Conservation (phyloP, 2,888 invertebrate genomes). For the Ypsolopha scabrella region DNA sequence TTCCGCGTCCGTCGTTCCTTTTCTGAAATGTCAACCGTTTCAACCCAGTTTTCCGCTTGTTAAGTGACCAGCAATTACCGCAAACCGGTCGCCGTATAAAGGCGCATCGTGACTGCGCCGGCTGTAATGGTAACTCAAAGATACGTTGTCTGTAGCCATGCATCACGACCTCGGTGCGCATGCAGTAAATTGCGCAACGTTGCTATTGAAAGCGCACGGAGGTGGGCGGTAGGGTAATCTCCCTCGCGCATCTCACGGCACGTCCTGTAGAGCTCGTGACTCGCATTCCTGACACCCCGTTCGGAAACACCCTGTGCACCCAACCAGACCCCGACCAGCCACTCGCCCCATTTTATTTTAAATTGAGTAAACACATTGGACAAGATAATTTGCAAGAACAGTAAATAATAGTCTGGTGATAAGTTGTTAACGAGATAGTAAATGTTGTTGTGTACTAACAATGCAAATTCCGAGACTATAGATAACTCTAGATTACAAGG, state of each 20-base stretch:
- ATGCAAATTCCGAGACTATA: slow-evolving; percentile 25
- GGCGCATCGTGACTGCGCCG: slow-evolving; percentile 37
- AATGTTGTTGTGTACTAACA: slow-evolving; percentile 19
- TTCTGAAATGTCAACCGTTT: slow-evolving; percentile 33
- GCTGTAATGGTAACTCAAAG: slow-evolving; percentile 40
- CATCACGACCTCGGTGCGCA: slow-evolving; percentile 32
- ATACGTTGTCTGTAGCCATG: slow-evolving; percentile 34
- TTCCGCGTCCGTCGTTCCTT: slow-evolving; percentile 9
- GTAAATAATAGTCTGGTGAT: slow-evolving; percentile 33
- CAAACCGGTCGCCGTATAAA: slow-evolving; percentile 16
- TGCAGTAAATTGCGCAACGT: slow-evolving; percentile 59
- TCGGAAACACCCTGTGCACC: slow-evolving; percentile 6
- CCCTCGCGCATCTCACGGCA: slow-evolving; percentile 43
- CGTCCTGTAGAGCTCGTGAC: slow-evolving; percentile 37
- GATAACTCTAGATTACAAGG: not conserved
- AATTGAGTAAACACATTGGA: slow-evolving; percentile 21
- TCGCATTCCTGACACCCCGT: slow-evolving; percentile 29
- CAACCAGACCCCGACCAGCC: slow-evolving; percentile 5
- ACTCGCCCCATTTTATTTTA: slow-evolving; percentile 6
- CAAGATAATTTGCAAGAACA: slow-evolving; percentile 26
- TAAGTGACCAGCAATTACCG: slow-evolving; percentile 17
- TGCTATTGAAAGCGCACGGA: slow-evolving; percentile 44
- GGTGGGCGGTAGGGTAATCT: slow-evolving; percentile 36
- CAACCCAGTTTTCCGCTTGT: slow-evolving; percentile 24
- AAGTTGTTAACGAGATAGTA: slow-evolving; percentile 32